Base-by-base conservation (phyloP, 2,797 vertebrate species). In the Thripadectes ignobilis region DNA sequence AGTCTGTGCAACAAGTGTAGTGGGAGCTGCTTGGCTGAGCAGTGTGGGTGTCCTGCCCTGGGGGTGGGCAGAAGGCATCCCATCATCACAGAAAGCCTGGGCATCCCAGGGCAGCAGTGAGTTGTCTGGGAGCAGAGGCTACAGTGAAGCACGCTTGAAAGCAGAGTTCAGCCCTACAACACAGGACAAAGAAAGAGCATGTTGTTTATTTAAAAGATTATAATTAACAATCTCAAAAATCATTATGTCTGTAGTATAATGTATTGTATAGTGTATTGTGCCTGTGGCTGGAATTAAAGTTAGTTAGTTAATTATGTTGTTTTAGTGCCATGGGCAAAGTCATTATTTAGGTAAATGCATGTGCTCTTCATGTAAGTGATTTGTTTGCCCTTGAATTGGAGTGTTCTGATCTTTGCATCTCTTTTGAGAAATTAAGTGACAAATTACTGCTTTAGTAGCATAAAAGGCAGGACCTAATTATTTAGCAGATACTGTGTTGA, bases 61-160 rank as follows among this genome's bases (percentile, higher is more conserved):
- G 32, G 43, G 38, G 6, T 30, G 29, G 67, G 57, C 52, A 41
- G 73, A 24, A 66, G 63, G 24, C 58, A 29, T 6, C 48, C 24
- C 8, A 1, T 39, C 18, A 1, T 55, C 5, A 0, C 46, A 24
- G 68, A 17, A 52, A 52, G 16, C 61, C n/a, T 69, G 68, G 21
- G 7, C 5, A 3, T 67, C 41, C 54, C 34, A 19, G 51, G 0
- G 36, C 3, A 1, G 6, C 27, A 16, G 19, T 19, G 4, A 46
- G 17, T 48, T 45, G 46, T 36, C 45, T 45, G 78, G n/a, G 26
- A 9, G 29, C 69, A 36, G 57, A n/a, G n/a, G 29, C 72, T 85
- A 29, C 2, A 0, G 54, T 27, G 61, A 46, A 43, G 36, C 14
- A n/a, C 0, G 0, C 14, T 5, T 2, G 5, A 65, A 73, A 78